These are phyloP conservation scores for Charadrius vociferus DNA, from an alignment of 2,113 vertebrate genomes.

Conservation along the genomic window DNA sequence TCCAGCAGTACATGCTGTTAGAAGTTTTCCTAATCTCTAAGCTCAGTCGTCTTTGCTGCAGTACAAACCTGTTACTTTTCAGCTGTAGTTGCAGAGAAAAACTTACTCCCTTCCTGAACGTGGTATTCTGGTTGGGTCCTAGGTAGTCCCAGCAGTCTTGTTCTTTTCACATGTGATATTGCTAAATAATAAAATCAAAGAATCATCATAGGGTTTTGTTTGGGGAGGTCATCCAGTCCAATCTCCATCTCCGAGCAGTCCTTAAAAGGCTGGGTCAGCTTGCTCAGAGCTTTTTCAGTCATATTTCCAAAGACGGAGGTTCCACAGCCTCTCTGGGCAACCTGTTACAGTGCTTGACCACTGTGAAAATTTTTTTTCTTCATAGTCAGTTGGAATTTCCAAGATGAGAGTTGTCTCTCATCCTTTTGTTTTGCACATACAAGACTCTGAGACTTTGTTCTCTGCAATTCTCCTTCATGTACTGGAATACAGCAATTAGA, in stretches of 20 bases:
- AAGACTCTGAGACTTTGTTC: not conserved
- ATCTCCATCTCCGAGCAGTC: not conserved
- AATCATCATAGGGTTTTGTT: not conserved
- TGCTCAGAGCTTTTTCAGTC: not conserved
- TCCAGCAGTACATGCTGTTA: not conserved
- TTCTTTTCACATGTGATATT: not conserved
- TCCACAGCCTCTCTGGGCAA: not conserved
- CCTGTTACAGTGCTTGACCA: not conserved
- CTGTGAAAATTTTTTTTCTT: not conserved
- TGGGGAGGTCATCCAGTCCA: not conserved
- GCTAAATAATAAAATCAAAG: not conserved
- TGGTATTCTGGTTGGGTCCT: not conserved
- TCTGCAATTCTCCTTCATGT: not conserved
- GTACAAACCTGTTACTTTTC: not conserved
- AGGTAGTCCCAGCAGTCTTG: not conserved
- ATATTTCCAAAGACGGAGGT: not conserved
- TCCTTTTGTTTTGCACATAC: not conserved
- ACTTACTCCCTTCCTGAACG: not conserved
- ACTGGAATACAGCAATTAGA: not conserved
- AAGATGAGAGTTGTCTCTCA: not conserved
- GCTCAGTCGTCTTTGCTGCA: not conserved
- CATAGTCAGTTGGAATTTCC: not conserved
- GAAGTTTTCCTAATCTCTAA: not conserved
- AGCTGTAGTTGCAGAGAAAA: not conserved
- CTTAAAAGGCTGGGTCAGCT: not conserved